Base-by-base conservation (phyloP, 53 echinoderm and acorn worm genomes). In the Patiria pectinifera region DNA sequence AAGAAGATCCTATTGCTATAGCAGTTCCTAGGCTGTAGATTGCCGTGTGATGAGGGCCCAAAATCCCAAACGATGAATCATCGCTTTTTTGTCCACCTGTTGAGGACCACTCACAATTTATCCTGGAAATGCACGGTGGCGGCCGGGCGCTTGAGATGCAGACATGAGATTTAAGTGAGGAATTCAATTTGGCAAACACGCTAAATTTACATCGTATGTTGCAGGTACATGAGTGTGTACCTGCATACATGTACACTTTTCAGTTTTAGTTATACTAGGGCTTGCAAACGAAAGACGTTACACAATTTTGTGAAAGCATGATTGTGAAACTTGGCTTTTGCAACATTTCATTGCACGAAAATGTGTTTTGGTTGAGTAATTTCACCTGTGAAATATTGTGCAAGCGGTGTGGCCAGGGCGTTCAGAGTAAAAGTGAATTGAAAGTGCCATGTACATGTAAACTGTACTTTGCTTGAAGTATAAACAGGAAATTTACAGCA, bases 101-200 rank as follows among this genome's bases (percentile, higher is more conserved):
- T 81, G 5, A 63, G 61, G 69, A 62, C 89, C 61, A 81, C 23
- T 69, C 81, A 63, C 66, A 43, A 80, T 22, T 89, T 81, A 89
- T 44, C 11, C 77, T 80, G 89, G 89, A 89, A 89, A 89, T 89
- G 48, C 10, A 81, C 23, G 4, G 23, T 69, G 89, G 89, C 89
- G 80, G 89, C 35, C 35, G 61, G 4, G 23, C 15, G 16, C 88
- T 76, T 78, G 19, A 48, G 16, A 77, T 3, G 62, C 14, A 60
- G 45, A 22, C n/a, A 49, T 16, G 15, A 25, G 76, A 77, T 15
- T 35, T 25, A 15, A 75, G 21, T 45, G 6, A 76, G 14, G 59
- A 49, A 59, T 14, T 35, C 22, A 86, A 45, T 11, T n/a, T 3
- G 47, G 18, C 47, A 46, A 53, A 6, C 53, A 53, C 53, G 53